These are phyloP conservation scores for Thrips palmi DNA, from an alignment of 1,140 invertebrate genomes.

Conservation along the genomic window DNA sequence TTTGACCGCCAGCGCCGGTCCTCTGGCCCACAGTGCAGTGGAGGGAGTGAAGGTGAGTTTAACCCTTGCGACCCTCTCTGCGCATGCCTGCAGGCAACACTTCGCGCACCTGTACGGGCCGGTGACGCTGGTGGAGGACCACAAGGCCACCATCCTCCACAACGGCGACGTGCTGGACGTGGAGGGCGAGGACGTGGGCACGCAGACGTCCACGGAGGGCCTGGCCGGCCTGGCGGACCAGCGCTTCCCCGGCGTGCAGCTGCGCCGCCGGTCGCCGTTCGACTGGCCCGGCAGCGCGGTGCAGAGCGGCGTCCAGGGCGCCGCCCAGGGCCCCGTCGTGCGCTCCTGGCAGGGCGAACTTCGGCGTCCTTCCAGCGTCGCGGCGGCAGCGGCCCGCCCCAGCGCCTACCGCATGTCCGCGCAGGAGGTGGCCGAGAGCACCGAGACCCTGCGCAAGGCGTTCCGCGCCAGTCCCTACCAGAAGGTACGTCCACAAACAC, in stretches of 20 bases:
- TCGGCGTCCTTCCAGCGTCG: no score
- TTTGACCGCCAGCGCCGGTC: no score
- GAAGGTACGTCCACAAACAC: conserved; percentile 10
- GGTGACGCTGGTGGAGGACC: conserved; percentile 20
- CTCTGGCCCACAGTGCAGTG: no score
- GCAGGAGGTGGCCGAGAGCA: conserved; percentile 3
- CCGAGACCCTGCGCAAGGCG: conserved; percentile 11
- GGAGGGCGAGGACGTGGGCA: conserved; percentile 4
- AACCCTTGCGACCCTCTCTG: conserved; percentile 1
- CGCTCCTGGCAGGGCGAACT: no score
- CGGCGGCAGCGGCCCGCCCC: not conserved
- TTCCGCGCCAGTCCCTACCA: conserved; percentile 14
- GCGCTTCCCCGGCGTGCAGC: conserved; percentile 11
- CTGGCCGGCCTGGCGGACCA: not conserved
- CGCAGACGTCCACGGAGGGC: not conserved
- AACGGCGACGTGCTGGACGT: not conserved
- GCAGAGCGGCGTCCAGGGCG: no score
- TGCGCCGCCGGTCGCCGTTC: conserved; percentile 1
- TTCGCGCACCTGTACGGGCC: conserved; percentile 26
- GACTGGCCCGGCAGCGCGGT: no score
- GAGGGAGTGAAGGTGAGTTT: not conserved
- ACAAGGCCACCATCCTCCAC: conserved; percentile 11
- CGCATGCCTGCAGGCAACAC: conserved; percentile 27
- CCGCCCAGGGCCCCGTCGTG: no score
- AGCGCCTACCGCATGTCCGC: conserved; percentile 4